A percentile compares a stretch with the other conserved stretches of the same genome.
Evolutionary conservation across 1,140 invertebrate genomes (phyloP).

Genomic region (Callitettix versicolor): DNA sequence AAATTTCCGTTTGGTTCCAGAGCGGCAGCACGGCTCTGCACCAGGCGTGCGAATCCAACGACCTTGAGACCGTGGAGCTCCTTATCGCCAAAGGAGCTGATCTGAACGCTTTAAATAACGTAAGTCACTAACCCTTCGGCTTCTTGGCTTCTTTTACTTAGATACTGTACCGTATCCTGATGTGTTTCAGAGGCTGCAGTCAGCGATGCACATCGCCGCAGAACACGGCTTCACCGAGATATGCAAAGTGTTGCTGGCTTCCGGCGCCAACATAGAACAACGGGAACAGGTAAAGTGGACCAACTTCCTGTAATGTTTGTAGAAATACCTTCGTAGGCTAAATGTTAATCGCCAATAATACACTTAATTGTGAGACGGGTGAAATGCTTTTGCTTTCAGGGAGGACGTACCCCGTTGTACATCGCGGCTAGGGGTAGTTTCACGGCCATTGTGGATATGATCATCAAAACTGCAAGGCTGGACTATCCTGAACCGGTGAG

Average conservation of each 20-base stretch:
- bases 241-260: conserved; percentile 49
- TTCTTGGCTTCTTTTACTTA: not conserved
- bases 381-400: conserved; percentile 33
- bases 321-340: no score
- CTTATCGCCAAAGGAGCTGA: conserved; percentile 58
- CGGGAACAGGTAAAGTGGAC: conserved; percentile 44
- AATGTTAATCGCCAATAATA: no score
- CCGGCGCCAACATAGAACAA: conserved; percentile 52
- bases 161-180: no score
- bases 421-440: conserved; percentile 69
- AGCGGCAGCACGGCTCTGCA: conserved; percentile 67
- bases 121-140: conserved; percentile 29
- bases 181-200: conserved; percentile 46
- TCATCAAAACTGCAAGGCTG: conserved; percentile 63
- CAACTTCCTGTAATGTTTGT: no score
- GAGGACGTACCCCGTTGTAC: conserved; percentile 54
- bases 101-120: conserved; percentile 58
- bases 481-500: conserved; percentile 34
- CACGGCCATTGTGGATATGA: conserved; percentile 73
- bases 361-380: no score
- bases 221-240: conserved; percentile 56
- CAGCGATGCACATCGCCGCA: conserved; percentile 55
- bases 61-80: conserved; percentile 55
- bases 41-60: conserved; percentile 58
- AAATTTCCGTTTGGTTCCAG: no score